Percentiles rank a stretch among this genome's conserved stretches.
Evolutionary conservation across 2,113 vertebrate species (phyloP).

Genomic region (Agapornis roseicollis): DNA sequence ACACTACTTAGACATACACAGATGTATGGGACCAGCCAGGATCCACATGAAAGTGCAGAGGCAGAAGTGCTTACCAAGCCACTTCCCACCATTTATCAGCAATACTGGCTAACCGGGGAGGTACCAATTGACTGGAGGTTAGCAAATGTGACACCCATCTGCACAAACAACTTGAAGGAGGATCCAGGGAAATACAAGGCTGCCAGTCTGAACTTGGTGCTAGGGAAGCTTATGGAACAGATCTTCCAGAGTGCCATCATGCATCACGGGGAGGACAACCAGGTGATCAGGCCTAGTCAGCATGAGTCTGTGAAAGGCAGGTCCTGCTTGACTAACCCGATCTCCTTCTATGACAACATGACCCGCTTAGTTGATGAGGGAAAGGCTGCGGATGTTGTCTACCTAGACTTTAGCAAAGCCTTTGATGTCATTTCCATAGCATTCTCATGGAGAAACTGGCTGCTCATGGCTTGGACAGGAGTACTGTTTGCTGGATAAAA

Average conservation of each 20-base stretch:
- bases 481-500: neutral
- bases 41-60: neutral
- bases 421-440: neutral
- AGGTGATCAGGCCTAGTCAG: neutral
- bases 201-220: neutral
- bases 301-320: neutral
- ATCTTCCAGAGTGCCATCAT: neutral
- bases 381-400: neutral
- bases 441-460: neutral
- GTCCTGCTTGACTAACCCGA: neutral
- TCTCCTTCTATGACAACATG: neutral
- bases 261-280: neutral
- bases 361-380: neutral
- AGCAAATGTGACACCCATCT: neutral
- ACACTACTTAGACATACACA: neutral
- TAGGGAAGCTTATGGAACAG: neutral
- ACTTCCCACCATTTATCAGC: neutral
- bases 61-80: neutral
- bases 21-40: fast-evolving
- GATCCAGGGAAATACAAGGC: neutral
- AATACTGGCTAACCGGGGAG: neutral
- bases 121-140: neutral
- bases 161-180: neutral
- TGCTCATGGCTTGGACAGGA: neutral
- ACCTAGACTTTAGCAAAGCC: neutral